phyloP scores from a whole-genome alignment of 2,888 invertebrate genomes.

The Drosophila siamana region DNA sequence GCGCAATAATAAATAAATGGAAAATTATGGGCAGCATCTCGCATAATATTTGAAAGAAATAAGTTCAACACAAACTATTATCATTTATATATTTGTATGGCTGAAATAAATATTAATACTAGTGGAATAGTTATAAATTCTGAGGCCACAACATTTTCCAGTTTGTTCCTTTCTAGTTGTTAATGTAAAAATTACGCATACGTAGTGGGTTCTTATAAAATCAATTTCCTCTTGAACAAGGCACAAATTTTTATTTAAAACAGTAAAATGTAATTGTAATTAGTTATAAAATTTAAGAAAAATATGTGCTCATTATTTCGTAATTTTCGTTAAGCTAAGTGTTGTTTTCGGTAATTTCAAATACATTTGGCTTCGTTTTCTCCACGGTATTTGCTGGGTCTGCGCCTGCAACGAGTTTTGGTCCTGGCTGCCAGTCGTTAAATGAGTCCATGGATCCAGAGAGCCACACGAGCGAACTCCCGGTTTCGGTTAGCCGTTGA shows the following conservation, averaged over 20 bases:
- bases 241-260: too few relatives aligned
- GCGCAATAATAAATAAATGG: neutral
- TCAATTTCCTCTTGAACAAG: too few relatives aligned
- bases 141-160: too few relatives aligned
- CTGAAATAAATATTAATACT: neutral
- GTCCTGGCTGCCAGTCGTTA: conserved; percentile 53
- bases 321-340: neutral
- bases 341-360: neutral
- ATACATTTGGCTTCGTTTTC: neutral
- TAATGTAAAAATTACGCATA: too few relatives aligned
- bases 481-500: conserved; percentile 47
- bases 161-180: too few relatives aligned
- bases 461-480: conserved; percentile 24
- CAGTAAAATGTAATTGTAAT: too few relatives aligned
- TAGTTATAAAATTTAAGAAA: too few relatives aligned
- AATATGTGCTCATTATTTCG: too few relatives aligned
- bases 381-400: conserved; percentile 39
- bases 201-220: too few relatives aligned
- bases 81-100: neutral
- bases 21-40: too few relatives aligned
- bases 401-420: conserved; percentile 22
- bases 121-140: too few relatives aligned
- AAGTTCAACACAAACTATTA: neutral
- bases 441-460: conserved; percentile 42
- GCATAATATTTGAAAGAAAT: neutral